Evolutionary conservation across 23 tunicate genomes (phyloP).

Genomic region (Halocynthia aurantium): DNA sequence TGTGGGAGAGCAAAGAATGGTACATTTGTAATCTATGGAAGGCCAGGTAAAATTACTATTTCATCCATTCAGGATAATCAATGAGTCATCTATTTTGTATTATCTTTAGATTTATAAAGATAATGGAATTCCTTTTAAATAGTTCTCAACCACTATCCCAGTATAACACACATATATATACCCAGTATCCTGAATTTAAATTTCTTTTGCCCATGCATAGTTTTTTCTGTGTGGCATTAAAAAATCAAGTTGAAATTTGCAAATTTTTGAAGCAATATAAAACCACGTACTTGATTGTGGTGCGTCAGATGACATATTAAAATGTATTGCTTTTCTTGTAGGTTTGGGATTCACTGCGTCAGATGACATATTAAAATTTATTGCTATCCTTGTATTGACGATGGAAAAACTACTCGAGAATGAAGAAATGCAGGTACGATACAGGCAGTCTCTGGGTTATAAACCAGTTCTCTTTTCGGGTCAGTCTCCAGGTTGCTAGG

Average conservation of each 20-base stretch:
- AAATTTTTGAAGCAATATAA: not conserved
- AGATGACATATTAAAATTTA: not conserved
- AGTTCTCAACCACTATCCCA: too few species aligned
- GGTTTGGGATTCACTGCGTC: slow-evolving; percentile 3
- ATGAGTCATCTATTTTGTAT: too few species aligned
- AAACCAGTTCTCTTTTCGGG: too few species aligned
- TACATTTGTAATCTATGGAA: slow-evolving; percentile 9
- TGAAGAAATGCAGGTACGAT: slow-evolving; percentile 21
- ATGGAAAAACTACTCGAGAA: slow-evolving; percentile 19
- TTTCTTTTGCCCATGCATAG: too few species aligned
- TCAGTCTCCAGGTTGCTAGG: too few species aligned
- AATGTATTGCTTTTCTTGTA: not conserved
- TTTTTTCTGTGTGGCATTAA: too few species aligned
- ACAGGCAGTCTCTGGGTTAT: not conserved
- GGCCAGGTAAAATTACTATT: slow-evolving; percentile 11
- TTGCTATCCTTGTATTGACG: not conserved
- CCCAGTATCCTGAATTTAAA: too few species aligned
- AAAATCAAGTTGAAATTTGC: not conserved
- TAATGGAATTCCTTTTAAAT: too few species aligned
- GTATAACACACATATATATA: too few species aligned
- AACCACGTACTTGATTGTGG: not conserved
- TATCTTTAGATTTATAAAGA: too few species aligned
- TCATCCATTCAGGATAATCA: too few species aligned
- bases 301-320: not conserved
- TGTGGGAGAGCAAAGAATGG: slow-evolving; percentile 23